These are phyloP conservation scores for Dreissena rostriformis DNA, from an alignment of 1,140 invertebrate genomes.

Conservation along the genomic window DNA sequence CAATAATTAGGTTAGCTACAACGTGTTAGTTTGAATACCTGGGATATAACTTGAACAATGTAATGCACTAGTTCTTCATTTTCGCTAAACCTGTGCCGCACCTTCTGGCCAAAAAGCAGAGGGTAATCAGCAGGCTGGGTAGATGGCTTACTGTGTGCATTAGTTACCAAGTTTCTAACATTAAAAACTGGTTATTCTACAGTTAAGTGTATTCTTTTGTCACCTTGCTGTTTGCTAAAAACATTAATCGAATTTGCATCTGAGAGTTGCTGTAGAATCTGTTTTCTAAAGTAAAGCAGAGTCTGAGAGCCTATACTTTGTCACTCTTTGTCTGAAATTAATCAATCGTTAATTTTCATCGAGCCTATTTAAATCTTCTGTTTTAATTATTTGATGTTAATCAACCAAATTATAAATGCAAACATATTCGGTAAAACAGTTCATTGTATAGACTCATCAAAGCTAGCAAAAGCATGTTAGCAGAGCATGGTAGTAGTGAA, in stretches of 20 bases:
- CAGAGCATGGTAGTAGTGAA: too few relatives aligned
- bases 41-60: slow-evolving; percentile 53
- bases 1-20: too few relatives aligned
- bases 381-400: too few relatives aligned
- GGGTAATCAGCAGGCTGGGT: neutral
- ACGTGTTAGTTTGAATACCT: slow-evolving; percentile 38
- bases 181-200: slow-evolving; percentile 44
- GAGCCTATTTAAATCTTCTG: too few relatives aligned
- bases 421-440: too few relatives aligned
- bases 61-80: slow-evolving; percentile 32
- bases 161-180: slow-evolving; percentile 46
- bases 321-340: too few relatives aligned
- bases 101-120: slow-evolving; percentile 44
- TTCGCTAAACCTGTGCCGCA: slow-evolving; percentile 46
- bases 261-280: neutral
- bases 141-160: slow-evolving; percentile 34
- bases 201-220: slow-evolving; percentile 39
- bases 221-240: slow-evolving; percentile 20
- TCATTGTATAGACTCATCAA: too few relatives aligned
- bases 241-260: slow-evolving; percentile 22
- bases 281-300: too few relatives aligned
- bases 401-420: too few relatives aligned
- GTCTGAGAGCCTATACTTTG: too few relatives aligned
- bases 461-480: too few relatives aligned
- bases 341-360: too few relatives aligned